Conservation (phyloP, 2,888 invertebrate genomes). For the Lasioglossum vierecki region DNA sequence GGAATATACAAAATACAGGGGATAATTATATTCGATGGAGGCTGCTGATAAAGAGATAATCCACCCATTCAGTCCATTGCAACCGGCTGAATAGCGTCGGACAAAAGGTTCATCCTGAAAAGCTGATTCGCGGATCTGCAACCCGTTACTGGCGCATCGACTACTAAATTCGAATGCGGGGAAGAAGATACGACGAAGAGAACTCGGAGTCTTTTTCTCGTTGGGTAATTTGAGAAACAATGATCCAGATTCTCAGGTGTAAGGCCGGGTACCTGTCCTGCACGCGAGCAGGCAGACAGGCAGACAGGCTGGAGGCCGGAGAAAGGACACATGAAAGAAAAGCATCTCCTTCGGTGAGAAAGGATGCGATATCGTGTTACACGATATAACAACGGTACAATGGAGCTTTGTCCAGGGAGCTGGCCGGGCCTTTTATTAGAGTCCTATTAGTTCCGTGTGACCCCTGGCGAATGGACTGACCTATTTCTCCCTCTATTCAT, state of each 20-base stretch:
- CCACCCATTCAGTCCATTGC: background rate
- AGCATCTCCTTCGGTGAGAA: conserved; percentile 66
- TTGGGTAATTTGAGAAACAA: conserved; percentile 52
- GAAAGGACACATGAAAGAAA: conserved; percentile 43
- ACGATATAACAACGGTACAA: conserved; percentile 76
- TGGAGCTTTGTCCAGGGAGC: conserved; percentile 73
- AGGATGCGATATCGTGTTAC: conserved; percentile 76
- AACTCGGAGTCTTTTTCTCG: background rate
- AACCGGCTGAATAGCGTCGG: background rate
- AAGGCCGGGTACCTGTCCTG: conserved; percentile 52
- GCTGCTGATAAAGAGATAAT: background rate
- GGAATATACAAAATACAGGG: background rate
- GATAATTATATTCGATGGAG: background rate
- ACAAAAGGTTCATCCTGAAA: background rate
- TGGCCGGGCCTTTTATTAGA: conserved; percentile 72
- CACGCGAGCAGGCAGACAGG: background rate
- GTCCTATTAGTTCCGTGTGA: conserved; percentile 71
- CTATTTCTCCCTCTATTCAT: conserved; percentile 70
- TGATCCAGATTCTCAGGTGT: conserved; percentile 53
- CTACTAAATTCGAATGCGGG: conserved; percentile 11
- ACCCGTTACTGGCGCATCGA: background rate
- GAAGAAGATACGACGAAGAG: background rate
- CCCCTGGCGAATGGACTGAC: conserved; percentile 66
- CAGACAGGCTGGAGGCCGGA: conserved; percentile 6
- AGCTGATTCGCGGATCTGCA: background rate